phyloP scores from a whole-genome alignment of 2,888 invertebrate genomes.

The Polyploca ridens region DNA sequence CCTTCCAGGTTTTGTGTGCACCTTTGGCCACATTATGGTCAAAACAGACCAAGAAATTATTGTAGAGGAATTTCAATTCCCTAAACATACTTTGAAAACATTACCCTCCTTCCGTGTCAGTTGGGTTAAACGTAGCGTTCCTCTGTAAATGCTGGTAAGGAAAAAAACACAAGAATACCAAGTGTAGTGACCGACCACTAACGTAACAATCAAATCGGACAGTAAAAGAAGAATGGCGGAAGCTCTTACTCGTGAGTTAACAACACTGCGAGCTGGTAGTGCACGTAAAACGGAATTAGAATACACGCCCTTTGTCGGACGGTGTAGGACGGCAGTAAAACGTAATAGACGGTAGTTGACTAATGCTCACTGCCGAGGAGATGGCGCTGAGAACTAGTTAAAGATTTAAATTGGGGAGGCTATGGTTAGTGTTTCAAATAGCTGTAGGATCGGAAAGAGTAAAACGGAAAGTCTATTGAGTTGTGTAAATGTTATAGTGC shows the following conservation, averaged over 20 bases:
- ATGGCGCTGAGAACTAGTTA: neutral
- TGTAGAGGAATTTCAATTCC: neutral
- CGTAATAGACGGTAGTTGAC: slow-evolving; percentile 6
- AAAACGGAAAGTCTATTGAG: no score
- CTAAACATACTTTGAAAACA: neutral
- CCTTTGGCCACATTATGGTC: no score
- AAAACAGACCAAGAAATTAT: no score
- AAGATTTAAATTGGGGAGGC: neutral
- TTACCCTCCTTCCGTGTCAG: neutral
- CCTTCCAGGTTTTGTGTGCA: no score
- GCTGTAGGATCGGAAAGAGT: no score
- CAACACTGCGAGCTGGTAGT: slow-evolving; percentile 49
- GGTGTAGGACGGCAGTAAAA: slow-evolving; percentile 31
- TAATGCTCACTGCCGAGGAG: neutral
- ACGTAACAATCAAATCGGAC: neutral
- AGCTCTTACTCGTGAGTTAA: slow-evolving; percentile 47
- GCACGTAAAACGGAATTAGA: slow-evolving; percentile 62
- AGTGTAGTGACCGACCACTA: neutral
- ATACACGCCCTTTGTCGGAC: slow-evolving; percentile 49
- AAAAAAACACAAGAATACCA: neutral
- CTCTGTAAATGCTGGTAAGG: no score
- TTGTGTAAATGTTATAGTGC: no score
- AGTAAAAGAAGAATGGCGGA: slow-evolving; percentile 51
- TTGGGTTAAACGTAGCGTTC: no score
- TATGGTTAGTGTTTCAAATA: no score